These are phyloP conservation scores for Leptinotarsa haldemani DNA, from an alignment of 2,888 invertebrate genomes.

Conservation along the genomic window DNA sequence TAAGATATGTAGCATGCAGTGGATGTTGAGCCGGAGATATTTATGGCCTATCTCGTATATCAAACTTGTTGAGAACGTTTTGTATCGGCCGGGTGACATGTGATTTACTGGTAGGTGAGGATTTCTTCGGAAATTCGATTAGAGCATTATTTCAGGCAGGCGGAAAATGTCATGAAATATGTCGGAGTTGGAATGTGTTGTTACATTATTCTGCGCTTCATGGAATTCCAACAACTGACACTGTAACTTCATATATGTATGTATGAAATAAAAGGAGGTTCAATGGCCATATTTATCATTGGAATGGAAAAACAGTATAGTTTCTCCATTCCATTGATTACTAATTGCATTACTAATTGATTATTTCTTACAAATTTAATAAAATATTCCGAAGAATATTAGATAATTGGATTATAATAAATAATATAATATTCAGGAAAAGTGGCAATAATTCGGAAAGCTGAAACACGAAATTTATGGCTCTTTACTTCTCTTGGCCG, in stretches of 20 bases:
- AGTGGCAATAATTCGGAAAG: too few relatives aligned
- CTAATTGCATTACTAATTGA: too few relatives aligned
- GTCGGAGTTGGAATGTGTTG: not conserved
- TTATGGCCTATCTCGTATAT: conserved; percentile 50
- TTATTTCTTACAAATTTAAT: too few relatives aligned
- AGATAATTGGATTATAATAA: too few relatives aligned
- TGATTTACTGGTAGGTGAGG: conserved; percentile 34
- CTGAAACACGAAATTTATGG: too few relatives aligned
- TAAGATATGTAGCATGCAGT: conserved; percentile 55
- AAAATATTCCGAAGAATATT: too few relatives aligned
- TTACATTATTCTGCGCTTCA: not conserved
- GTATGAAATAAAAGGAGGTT: not conserved
- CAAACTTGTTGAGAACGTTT: conserved; percentile 43
- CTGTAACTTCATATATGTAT: not conserved
- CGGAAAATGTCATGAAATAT: not conserved
- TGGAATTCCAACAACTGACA: not conserved
- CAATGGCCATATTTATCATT: too few relatives aligned
- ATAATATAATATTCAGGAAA: too few relatives aligned
- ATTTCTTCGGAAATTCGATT: conserved; percentile 25
- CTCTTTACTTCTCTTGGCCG: too few relatives aligned
- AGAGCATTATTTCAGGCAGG: not conserved
- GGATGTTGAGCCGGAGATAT: conserved; percentile 51
- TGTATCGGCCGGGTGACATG: conserved; percentile 36
- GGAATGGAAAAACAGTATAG: too few relatives aligned
- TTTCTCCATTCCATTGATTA: too few relatives aligned